Evolutionary conservation across 2,888 invertebrate genomes (phyloP).

Genomic region (Tortricodes alternella): DNA sequence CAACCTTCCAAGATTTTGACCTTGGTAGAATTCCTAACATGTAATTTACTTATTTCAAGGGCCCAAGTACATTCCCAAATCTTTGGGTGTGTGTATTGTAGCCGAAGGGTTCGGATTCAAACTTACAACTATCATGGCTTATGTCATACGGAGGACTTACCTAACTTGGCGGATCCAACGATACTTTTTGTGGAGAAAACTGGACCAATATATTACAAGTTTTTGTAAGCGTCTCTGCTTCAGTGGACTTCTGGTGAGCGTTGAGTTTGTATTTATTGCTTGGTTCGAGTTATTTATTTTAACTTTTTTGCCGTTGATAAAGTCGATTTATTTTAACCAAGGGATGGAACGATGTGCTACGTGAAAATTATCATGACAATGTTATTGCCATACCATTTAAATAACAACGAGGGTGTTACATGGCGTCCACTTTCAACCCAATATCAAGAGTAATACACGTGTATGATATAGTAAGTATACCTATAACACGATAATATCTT

Average conservation of each 20-base stretch:
- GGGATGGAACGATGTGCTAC: background rate
- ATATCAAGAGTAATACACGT: no score
- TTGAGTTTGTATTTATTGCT: constrained; percentile 18
- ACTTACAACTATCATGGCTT: constrained; percentile 3
- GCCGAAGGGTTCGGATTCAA: constrained; percentile 5
- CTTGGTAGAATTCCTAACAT: background rate
- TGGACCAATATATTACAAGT: constrained; percentile 24
- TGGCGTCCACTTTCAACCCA: no score
- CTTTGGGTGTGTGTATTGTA: background rate
- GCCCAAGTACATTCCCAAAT: background rate
- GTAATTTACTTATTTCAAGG: constrained; percentile 5
- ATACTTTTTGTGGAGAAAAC: constrained; percentile 17
- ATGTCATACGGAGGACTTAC: constrained; percentile 1
- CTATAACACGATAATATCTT: no score
- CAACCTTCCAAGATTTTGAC: background rate
- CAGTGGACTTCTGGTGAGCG: background rate
- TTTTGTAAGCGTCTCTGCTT: constrained; percentile 2
- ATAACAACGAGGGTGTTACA: no score
- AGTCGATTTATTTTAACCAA: no score
- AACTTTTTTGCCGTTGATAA: background rate
- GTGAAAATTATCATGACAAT: no score
- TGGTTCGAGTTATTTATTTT: constrained; percentile 3
- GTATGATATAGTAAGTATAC: no score
- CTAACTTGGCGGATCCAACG: constrained; percentile 1
- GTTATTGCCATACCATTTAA: no score